Conservation (phyloP, 2,113 vertebrate genomes). For the Poeciliopsis prolifica region DNA sequence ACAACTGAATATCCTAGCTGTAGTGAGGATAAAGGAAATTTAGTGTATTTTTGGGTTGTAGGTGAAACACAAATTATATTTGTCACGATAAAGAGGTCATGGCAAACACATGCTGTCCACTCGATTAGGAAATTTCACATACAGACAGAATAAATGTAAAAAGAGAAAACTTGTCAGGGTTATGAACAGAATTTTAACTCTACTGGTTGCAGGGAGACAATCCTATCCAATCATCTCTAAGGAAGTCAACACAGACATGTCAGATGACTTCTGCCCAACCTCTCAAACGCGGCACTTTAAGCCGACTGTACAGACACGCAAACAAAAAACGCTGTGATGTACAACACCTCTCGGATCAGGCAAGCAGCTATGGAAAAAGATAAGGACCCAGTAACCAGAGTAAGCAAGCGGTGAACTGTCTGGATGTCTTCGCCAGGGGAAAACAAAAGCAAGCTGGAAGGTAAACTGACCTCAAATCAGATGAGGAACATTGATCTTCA, state of each 20-base stretch:
- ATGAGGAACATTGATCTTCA: constrained; percentile 6
- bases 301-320: constrained; percentile 17
- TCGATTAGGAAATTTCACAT: not conserved
- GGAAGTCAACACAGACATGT: constrained; percentile 52
- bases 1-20: too few relatives aligned
- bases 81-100: too few relatives aligned
- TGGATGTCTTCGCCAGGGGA: not conserved
- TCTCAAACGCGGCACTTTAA: constrained; percentile 23
- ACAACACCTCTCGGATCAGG: not conserved
- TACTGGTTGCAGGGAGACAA: constrained; percentile 32
- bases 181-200: not conserved
- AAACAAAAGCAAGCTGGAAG: constrained; percentile 22
- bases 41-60: too few relatives aligned
- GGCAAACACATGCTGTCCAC: not conserved
- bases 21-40: too few relatives aligned
- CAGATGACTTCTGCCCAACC: constrained; percentile 18
- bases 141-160: not conserved
- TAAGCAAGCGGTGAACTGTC: not conserved
- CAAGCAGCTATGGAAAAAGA: not conserved
- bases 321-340: constrained; percentile 1
- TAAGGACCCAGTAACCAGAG: not conserved
- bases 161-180: constrained; percentile 2
- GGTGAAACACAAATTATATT: too few relatives aligned
- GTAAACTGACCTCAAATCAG: constrained; percentile 26
- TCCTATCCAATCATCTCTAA: constrained; percentile 38